phyloP scores from a whole-genome alignment of 2,888 invertebrate genomes.

The Watsonalla cultraria region DNA sequence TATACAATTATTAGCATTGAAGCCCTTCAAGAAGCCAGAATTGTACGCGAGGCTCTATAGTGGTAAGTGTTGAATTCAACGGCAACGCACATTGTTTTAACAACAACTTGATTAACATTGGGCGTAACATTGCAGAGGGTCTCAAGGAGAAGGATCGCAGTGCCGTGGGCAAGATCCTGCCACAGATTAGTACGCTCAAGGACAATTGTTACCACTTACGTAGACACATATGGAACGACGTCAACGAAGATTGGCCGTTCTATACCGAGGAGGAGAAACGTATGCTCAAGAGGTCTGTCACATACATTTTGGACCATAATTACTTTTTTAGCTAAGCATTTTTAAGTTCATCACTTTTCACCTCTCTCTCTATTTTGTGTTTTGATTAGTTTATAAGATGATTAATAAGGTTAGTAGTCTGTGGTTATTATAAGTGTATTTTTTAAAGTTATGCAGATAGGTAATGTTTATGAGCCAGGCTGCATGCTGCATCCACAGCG shows the following conservation, averaged over 20 bases:
- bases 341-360: background rate
- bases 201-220: slow-evolving; percentile 94
- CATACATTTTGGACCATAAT: slow-evolving; percentile 7
- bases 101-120: slow-evolving; percentile 30
- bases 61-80: slow-evolving; percentile 77
- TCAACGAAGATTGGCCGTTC: slow-evolving; percentile 96
- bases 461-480: too few species aligned
- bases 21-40: slow-evolving; percentile 96
- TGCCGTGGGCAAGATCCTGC: slow-evolving; percentile 86
- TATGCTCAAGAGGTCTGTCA: slow-evolving; percentile 87
- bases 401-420: too few species aligned
- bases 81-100: slow-evolving; percentile 11
- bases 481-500: too few species aligned
- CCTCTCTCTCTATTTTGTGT: too few species aligned
- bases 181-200: slow-evolving; percentile 88
- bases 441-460: too few species aligned
- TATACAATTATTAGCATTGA: slow-evolving; percentile 94
- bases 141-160: slow-evolving; percentile 89
- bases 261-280: slow-evolving; percentile 94
- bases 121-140: slow-evolving; percentile 84
- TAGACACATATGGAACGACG: slow-evolving; percentile 94
- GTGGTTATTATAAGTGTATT: too few species aligned
- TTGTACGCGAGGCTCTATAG: slow-evolving; percentile 87
- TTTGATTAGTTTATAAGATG: too few species aligned
- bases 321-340: background rate